These are phyloP conservation scores for Adelphocoris suturalis DNA, from an alignment of 2,888 invertebrate genomes.

Conservation along the genomic window DNA sequence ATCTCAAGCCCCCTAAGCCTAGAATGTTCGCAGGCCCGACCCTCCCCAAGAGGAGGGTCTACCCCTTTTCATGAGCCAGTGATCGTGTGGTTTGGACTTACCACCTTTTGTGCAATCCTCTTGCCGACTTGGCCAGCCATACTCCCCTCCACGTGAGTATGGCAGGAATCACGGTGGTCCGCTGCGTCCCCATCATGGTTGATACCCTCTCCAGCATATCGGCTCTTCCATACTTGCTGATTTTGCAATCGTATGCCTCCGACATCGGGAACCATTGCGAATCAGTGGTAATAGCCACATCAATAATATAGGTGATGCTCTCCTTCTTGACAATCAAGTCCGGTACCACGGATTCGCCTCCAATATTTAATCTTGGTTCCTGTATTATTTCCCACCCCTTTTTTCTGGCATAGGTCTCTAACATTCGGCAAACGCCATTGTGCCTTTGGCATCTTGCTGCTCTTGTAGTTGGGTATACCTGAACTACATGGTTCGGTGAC, in stretches of 20 bases:
- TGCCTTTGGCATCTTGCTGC: background rate
- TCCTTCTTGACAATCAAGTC: background rate
- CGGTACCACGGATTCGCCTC: background rate
- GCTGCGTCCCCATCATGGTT: background rate
- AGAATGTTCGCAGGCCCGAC: too few relatives aligned
- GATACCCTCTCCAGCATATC: background rate
- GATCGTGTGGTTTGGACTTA: too few relatives aligned
- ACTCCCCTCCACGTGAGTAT: too few relatives aligned
- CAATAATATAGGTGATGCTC: background rate
- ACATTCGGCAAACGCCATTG: background rate
- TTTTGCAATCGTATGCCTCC: background rate
- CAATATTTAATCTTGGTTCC: background rate
- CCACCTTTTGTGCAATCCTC: too few relatives aligned
- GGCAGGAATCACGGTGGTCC: background rate
- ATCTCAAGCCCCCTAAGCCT: too few relatives aligned
- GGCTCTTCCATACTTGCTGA: background rate
- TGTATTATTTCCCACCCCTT: background rate
- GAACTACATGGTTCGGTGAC: background rate
- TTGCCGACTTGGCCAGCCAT: too few relatives aligned
- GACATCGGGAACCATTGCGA: background rate
- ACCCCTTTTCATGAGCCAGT: too few relatives aligned
- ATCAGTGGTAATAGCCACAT: conserved; percentile 20
- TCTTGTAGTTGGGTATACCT: background rate
- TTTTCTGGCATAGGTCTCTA: background rate
- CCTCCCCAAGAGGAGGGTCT: too few relatives aligned